phyloP scores from a whole-genome alignment of 2,113 vertebrate species.

The Sisor rabdophorus region DNA sequence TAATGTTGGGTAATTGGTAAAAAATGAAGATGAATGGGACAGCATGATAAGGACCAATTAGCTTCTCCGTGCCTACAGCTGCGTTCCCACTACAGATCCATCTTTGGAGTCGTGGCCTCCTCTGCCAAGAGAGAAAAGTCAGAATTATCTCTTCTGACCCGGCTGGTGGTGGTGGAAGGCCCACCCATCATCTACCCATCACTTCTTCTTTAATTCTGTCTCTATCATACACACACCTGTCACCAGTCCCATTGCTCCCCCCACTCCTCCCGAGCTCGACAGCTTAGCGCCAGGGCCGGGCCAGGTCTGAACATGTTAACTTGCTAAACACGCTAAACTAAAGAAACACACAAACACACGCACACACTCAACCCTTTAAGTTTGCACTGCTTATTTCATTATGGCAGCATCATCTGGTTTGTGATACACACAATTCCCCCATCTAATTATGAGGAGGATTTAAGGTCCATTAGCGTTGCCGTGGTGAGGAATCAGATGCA shows the following conservation, averaged over 20 bases:
- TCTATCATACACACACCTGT: conserved; percentile 83
- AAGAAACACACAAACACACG: conserved; percentile 73
- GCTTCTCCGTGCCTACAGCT: conserved; percentile 99
- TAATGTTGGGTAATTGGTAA: conserved; percentile 99
- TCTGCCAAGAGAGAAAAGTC: conserved; percentile 74
- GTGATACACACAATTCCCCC: conserved; percentile 99
- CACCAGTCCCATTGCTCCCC: conserved; percentile 70
- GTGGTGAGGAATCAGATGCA: conserved; percentile 89
- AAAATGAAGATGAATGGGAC: conserved; percentile 99
- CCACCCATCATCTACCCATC: conserved; percentile 78
- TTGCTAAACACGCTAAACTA: conserved; percentile 65
- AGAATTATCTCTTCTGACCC: conserved; percentile 83
- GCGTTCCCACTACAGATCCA: conserved; percentile 96
- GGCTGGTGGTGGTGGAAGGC: conserved; percentile 72
- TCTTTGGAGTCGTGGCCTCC: conserved; percentile 94
- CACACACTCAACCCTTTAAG: conserved; percentile 66
- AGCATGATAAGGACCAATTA: conserved; percentile 99
- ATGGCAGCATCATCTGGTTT: conserved; percentile 98
- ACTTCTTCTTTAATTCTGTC: conserved; percentile 70
- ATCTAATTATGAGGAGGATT: conserved; percentile 99
- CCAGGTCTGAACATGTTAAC: conserved; percentile 67
- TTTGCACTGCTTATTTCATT: conserved; percentile 90
- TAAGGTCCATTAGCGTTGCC: conserved; percentile 98
- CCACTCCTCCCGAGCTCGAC: no score
- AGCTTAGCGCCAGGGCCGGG: conserved; percentile 67